Conservation (phyloP, 2,113 vertebrate species). For the Boulengeromyrus knoepffleri region DNA sequence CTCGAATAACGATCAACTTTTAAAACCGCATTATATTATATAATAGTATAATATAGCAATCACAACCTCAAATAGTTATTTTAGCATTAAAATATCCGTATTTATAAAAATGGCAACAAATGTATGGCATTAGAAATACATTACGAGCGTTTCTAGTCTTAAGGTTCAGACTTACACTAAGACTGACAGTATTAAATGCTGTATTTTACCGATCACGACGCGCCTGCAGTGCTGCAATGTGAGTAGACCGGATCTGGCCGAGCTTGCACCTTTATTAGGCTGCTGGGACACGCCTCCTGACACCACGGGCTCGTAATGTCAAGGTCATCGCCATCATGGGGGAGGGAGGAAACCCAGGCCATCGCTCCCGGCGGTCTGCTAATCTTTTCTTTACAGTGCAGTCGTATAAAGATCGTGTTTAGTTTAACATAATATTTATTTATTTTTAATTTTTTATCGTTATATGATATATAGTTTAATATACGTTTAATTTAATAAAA, state of each 20-base stretch:
- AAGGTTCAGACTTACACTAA: background rate
- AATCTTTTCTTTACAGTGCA: background rate
- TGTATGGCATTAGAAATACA: background rate
- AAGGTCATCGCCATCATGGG: constrained; percentile 46
- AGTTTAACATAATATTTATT: background rate
- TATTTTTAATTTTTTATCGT: background rate
- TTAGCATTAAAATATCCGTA: background rate
- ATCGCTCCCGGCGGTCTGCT: background rate
- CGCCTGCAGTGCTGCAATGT: constrained; percentile 42
- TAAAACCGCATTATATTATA: background rate
- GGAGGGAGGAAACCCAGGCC: background rate
- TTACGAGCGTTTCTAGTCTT: background rate
- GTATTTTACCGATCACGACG: constrained; percentile 60
- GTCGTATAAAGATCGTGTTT: background rate
- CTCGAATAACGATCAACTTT: background rate
- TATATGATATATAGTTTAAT: background rate
- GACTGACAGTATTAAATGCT: background rate
- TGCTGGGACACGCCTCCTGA: constrained; percentile 40
- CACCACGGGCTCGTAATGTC: constrained; percentile 55
- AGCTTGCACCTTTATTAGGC: constrained; percentile 46
- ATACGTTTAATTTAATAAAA: background rate
- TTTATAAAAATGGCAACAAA: background rate
- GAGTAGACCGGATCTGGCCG: constrained; percentile 43
- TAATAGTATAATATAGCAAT: background rate
- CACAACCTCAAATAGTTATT: background rate